phyloP scores from a whole-genome alignment of 2,113 vertebrate genomes.

The Scatophagus argus region DNA sequence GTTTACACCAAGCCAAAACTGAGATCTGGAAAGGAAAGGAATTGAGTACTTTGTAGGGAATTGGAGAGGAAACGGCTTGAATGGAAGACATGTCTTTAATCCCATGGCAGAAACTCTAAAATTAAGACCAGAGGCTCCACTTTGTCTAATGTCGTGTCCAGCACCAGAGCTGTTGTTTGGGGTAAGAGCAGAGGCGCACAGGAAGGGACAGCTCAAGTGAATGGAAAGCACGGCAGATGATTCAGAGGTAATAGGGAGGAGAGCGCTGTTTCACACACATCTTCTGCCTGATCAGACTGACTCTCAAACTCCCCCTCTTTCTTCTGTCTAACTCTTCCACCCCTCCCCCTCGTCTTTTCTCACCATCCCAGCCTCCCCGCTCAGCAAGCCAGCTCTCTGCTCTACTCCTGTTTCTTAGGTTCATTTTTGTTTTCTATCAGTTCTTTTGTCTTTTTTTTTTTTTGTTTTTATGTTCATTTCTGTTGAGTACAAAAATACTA shows the following conservation, averaged over 20 bases:
- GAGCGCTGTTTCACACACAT: slow-evolving; percentile 48
- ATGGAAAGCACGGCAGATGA: slow-evolving; percentile 53
- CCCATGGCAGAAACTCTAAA: slow-evolving; percentile 23
- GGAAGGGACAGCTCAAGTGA: slow-evolving; percentile 33
- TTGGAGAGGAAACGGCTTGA: slow-evolving; percentile 1
- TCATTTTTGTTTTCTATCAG: slow-evolving; percentile 41
- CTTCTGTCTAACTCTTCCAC: slow-evolving; percentile 19
- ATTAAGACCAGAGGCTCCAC: slow-evolving; percentile 22
- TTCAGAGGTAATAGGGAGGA: slow-evolving; percentile 21
- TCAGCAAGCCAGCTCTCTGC: slow-evolving; percentile 68
- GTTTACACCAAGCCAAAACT: slow-evolving; percentile 57
- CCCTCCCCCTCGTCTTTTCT: slow-evolving; percentile 16
- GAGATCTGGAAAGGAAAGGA: slow-evolving; percentile 40
- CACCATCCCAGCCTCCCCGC: slow-evolving; percentile 47
- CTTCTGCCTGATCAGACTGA: slow-evolving; percentile 42
- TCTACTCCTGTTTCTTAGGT: slow-evolving; percentile 62
- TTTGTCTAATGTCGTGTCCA: slow-evolving; percentile 13
- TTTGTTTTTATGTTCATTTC: slow-evolving; percentile 72
- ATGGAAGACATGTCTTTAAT: slow-evolving; percentile 24
- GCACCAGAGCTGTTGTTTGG: not conserved
- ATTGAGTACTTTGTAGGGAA: not conserved
- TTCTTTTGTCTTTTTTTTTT: slow-evolving; percentile 54
- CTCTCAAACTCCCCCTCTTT: not conserved
- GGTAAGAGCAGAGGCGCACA: slow-evolving; percentile 16
- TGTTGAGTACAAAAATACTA: slow-evolving; percentile 86